Evolutionary conservation across 1,140 invertebrate genomes (phyloP), one percentile per base, ranked within the genome.

Genomic region (Paramacrobiotus metropolitanus): DNA sequence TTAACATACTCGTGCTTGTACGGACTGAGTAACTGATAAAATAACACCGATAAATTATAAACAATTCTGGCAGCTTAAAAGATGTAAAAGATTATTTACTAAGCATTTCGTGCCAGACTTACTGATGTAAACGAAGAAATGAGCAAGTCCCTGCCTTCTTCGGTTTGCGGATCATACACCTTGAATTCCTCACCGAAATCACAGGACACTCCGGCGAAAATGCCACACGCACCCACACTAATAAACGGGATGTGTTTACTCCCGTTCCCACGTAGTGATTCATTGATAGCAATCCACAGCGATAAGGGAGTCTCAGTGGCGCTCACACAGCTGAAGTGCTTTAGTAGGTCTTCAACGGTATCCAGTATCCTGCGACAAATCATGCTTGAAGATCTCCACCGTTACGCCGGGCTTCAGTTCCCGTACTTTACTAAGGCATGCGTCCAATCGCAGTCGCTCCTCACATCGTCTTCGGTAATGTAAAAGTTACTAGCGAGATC

Each of bases 141-240:
- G 61, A 73, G 71, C 1, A 68, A 65, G 61, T 73, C 70, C 62
- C 68, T 69, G 3, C 69, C 66, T 61, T 75, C 72, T 63, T 75
- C 73, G 30, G 72, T 72, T 45, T 68, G 70, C 1, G 64, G n/a
- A 65, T 75, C 73, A 48, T 67, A 48, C 1, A 74, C 70, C 61
- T 73, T 68, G 70, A 75, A 75, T 20, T 65, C 62, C 48, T 70
- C 68, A 4, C 73, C 73, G 69, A 74, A 73, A 63, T 75, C 73
- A 68, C 66, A 68, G 63, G 74, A 75, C 9, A 64, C 64, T 48
- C 66, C 65, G 59, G 65, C 65, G 64, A 72, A 71, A n/a, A 75
- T 63, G n/a, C 73, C 73, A 67, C 64, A 70, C 2, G 73, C 70
- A 67, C 73, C 71, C 29, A 66, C 66, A 29, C 63, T 65, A 2